A percentile compares a stretch with the other conserved stretches of the same genome.
Conservation (phyloP, 2,113 vertebrate genomes). For the Anoplopoma fimbria region DNA sequence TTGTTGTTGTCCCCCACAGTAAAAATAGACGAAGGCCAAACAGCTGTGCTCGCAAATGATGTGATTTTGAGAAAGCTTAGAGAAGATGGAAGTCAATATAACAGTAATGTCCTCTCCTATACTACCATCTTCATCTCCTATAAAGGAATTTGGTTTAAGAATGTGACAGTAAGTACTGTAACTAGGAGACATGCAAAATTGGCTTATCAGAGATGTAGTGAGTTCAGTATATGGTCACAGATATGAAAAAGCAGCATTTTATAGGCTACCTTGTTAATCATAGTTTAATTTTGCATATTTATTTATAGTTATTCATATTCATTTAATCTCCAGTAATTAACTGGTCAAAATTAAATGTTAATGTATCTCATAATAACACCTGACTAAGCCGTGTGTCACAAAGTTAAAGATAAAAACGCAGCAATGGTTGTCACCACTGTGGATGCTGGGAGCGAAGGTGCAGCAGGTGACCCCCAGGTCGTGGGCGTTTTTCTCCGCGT, state of each 20-base stretch:
- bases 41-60: background rate
- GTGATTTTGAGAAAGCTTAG: background rate
- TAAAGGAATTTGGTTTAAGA: background rate
- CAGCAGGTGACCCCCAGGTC: slow-evolving; percentile 96
- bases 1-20: background rate
- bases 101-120: background rate
- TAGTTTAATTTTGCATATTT: background rate
- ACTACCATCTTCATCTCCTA: background rate
- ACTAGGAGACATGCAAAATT: background rate
- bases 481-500: slow-evolving; percentile 90
- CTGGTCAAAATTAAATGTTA: background rate
- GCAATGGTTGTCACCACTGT: slow-evolving; percentile 68
- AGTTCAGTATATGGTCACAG: background rate
- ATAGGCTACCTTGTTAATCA: background rate
- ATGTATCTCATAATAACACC: background rate
- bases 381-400: background rate
- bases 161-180: background rate
- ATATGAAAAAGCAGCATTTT: background rate
- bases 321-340: background rate
- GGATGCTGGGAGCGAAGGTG: slow-evolving; percentile 86
- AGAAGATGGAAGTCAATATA: background rate
- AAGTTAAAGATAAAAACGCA: background rate
- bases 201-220: background rate
- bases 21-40: background rate
- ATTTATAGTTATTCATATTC: background rate